phyloP scores from a whole-genome alignment of 2,113 vertebrate genomes.

The Vidua chalybeata region DNA sequence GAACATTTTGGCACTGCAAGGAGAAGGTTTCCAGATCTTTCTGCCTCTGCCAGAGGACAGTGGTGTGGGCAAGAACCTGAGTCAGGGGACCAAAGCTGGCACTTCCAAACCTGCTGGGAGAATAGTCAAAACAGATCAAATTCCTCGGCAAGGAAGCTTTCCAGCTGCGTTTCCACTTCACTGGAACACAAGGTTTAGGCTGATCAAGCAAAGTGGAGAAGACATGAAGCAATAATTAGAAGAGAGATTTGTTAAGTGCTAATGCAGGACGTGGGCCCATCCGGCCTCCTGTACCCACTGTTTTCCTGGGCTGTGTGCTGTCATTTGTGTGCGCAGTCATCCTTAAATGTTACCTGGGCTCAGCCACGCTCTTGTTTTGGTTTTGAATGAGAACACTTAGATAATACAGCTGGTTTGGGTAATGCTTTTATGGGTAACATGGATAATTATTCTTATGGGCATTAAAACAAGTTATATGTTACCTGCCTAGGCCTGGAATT shows the following conservation, averaged over 20 bases:
- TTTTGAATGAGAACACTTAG: background rate
- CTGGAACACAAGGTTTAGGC: conserved; percentile 3
- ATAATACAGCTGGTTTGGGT: background rate
- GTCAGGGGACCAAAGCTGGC: conserved; percentile 10
- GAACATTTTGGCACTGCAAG: background rate
- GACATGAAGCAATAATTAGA: conserved; percentile 8
- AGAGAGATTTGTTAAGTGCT: background rate
- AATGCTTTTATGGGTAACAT: background rate
- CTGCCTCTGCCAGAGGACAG: conserved; percentile 6
- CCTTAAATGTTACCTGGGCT: background rate
- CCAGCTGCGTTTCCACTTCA: conserved; percentile 49
- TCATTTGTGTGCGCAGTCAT: background rate
- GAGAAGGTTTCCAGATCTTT: background rate
- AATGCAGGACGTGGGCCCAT: background rate
- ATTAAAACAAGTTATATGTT: background rate
- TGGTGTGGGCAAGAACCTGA: background rate
- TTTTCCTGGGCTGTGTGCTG: background rate
- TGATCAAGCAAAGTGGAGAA: background rate
- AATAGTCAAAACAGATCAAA: conserved; percentile 36
- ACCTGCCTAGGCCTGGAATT: background rate
- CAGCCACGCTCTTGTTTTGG: background rate
- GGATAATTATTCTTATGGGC: background rate
- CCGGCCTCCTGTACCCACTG: background rate
- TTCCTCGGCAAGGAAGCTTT: conserved; percentile 16
- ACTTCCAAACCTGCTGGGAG: conserved; percentile 4